A percentile compares a stretch with the other conserved stretches of the same genome.
Conservation (phyloP, 2,113 vertebrate genomes). For the Hippocampus guttulatus region DNA sequence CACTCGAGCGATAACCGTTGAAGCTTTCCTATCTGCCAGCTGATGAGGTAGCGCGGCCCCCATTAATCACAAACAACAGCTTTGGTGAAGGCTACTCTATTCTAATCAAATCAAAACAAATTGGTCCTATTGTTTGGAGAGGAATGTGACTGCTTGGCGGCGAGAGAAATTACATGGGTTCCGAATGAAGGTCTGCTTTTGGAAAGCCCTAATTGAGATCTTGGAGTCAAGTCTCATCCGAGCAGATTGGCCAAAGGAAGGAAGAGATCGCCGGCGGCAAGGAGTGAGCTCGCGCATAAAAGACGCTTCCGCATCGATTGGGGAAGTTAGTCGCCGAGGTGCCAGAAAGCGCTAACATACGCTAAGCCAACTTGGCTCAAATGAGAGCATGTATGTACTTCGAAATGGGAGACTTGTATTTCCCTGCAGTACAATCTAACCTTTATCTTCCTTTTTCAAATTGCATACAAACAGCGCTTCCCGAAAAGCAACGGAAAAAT, state of each 20-base stretch:
- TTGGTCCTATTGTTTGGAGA: conserved; percentile 71
- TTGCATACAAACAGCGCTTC: conserved; percentile 44
- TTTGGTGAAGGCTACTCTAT: conserved; percentile 66
- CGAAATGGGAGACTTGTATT: conserved; percentile 21
- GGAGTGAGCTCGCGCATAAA: conserved; percentile 16
- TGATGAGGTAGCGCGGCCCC: conserved; percentile 43
- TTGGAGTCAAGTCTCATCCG: conserved; percentile 24
- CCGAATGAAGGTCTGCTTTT: conserved; percentile 33
- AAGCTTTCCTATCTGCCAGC: conserved; percentile 33
- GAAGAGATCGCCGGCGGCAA: conserved; percentile 18
- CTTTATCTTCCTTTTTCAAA: conserved; percentile 56
- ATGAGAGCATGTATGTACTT: not conserved
- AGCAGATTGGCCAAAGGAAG: conserved; percentile 41
- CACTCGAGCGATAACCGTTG: conserved; percentile 31
- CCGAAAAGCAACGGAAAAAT: conserved; percentile 39
- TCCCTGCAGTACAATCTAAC: conserved; percentile 34
- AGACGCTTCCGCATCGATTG: conserved; percentile 20
- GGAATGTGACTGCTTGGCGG: conserved; percentile 59
- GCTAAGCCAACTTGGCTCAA: conserved; percentile 7
- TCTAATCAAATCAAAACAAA: conserved; percentile 75
- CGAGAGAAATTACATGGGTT: conserved; percentile 31
- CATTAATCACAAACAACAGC: conserved; percentile 71
- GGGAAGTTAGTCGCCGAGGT: conserved; percentile 17
- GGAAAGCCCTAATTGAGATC: conserved; percentile 43
- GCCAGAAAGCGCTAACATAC: conserved; percentile 8